phyloP scores from a whole-genome alignment of 2,113 vertebrate genomes.

The Oncorhynchus tshawytscha region DNA sequence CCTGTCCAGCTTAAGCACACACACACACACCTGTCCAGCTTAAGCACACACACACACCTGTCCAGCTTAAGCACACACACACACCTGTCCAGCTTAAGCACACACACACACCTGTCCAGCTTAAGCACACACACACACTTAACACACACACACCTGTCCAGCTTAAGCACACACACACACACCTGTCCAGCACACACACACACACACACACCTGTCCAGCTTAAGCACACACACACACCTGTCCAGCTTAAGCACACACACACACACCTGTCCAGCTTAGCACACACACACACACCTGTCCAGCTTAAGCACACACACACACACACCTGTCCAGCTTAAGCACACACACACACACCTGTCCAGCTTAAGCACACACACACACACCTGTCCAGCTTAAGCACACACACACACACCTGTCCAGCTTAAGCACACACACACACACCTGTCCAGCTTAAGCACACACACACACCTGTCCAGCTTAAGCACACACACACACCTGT shows the following conservation, averaged over 20 bases:
- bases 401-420: too few relatives aligned
- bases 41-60: too few relatives aligned
- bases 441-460: conserved; percentile 16
- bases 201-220: conserved; percentile 16
- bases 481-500: conserved; percentile 8
- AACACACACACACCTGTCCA: conserved; percentile 15
- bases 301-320: too few relatives aligned
- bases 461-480: too few relatives aligned
- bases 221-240: too few relatives aligned
- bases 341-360: too few relatives aligned
- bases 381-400: conserved; percentile 16
- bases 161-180: neutral
- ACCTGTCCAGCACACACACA: too few relatives aligned
- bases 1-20: too few relatives aligned
- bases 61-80: neutral
- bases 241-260: too few relatives aligned
- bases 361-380: neutral
- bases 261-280: conserved; percentile 17
- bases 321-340: conserved; percentile 16
- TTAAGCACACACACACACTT: too few relatives aligned
- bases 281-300: too few relatives aligned
- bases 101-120: neutral
- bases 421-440: neutral
- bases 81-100: conserved; percentile 16
- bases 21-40: conserved; percentile 16